These are phyloP conservation scores for Alviniconcha strummeri DNA, from an alignment of 2,888 invertebrate genomes.

Conservation along the genomic window DNA sequence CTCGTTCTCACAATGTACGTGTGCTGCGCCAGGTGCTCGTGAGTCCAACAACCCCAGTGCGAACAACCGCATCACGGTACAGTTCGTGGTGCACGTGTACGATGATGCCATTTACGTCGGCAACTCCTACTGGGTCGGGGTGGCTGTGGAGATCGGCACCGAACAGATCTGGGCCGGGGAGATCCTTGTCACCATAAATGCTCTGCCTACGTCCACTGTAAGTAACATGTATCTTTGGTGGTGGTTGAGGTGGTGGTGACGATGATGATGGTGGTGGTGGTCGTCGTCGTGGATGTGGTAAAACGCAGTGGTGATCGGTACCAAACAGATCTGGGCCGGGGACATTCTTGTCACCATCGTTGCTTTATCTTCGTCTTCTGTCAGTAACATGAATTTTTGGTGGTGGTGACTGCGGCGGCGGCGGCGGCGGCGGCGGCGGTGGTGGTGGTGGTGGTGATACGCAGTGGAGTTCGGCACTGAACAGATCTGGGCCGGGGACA, in stretches of 20 bases:
- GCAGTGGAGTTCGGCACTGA: constrained; percentile 48
- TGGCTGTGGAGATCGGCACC: constrained; percentile 60
- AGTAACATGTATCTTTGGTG: background rate
- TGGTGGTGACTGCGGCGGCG: background rate
- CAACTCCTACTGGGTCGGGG: constrained; percentile 52
- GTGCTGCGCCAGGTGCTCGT: constrained; percentile 47
- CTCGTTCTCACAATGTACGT: background rate
- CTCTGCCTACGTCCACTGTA: constrained; percentile 1
- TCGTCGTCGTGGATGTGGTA: too few species aligned
- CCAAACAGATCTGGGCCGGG: constrained; percentile 61
- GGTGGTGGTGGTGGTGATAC: too few species aligned
- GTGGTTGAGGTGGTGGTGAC: background rate
- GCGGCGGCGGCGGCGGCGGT: too few species aligned
- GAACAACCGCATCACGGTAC: constrained; percentile 53
- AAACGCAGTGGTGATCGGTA: constrained; percentile 47
- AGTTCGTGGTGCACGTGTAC: constrained; percentile 54
- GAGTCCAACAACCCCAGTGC: constrained; percentile 29
- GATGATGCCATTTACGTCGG: constrained; percentile 45
- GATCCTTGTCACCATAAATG: constrained; percentile 38
- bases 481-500: constrained; percentile 63
- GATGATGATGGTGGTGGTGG: too few species aligned
- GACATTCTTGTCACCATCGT: constrained; percentile 43
- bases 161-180: constrained; percentile 63
- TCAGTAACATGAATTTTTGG: background rate
- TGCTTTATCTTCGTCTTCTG: background rate